Conservation (phyloP, 2,113 vertebrate species). For the Protomyctophum bolini region DNA sequence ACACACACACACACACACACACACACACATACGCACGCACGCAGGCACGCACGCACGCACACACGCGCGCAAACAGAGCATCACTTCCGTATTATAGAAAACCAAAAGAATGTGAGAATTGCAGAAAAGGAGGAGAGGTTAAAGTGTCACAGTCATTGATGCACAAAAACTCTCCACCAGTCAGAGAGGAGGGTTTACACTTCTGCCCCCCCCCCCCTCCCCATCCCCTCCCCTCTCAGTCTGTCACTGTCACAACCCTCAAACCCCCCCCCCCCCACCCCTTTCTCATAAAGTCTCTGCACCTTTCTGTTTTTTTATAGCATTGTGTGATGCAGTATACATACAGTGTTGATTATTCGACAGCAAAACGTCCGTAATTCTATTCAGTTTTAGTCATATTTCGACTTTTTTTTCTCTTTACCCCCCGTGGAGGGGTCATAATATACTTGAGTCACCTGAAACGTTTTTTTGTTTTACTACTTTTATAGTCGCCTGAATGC, state of each 20-base stretch:
- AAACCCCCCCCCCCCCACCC: constrained; percentile 2
- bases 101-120: constrained; percentile 55
- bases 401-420: no score
- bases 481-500: no score
- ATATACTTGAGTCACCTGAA: no score
- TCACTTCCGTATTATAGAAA: constrained; percentile 54
- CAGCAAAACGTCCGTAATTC: no score
- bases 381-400: no score
- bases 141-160: constrained; percentile 64
- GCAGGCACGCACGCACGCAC: constrained; percentile 11
- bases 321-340: constrained; percentile 14
- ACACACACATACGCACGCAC: constrained; percentile 30
- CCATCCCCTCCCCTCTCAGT: constrained; percentile 6
- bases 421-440: no score
- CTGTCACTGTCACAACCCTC: constrained; percentile 1
- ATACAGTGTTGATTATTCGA: no score
- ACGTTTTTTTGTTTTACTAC: no score
- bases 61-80: constrained; percentile 34
- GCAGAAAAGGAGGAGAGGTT: constrained; percentile 57
- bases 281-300: background rate
- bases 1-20: background rate
- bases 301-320: constrained; percentile 21
- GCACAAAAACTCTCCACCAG: constrained; percentile 56
- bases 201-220: constrained; percentile 23
- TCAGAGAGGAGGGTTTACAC: constrained; percentile 30